Evolutionary conservation across 2,113 vertebrate species (phyloP).

Genomic region (Colinus virginianus): DNA sequence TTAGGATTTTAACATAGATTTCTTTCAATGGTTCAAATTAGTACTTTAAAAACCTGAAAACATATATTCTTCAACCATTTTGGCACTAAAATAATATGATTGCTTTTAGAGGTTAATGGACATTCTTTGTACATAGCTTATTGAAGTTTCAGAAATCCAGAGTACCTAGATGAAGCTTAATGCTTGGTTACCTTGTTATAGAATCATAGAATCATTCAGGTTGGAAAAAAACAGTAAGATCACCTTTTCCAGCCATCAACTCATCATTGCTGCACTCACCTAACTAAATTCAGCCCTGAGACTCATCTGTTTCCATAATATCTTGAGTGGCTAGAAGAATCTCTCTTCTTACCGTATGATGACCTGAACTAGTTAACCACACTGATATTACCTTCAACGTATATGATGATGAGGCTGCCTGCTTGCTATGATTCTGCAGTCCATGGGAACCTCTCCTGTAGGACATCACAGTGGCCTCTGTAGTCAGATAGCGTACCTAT

Average conservation of each 20-base stretch:
- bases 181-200: background rate
- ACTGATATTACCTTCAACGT: background rate
- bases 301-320: background rate
- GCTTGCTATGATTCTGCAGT: background rate
- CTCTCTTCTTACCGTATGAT: background rate
- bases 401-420: background rate
- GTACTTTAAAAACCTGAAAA: background rate
- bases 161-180: background rate
- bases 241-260: no score
- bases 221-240: no score
- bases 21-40: background rate
- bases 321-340: background rate
- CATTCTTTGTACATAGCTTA: background rate
- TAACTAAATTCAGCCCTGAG: background rate
- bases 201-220: no score
- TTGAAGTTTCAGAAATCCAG: background rate
- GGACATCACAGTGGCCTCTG: no score
- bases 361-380: background rate
- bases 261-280: no score
- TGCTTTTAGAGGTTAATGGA: background rate
- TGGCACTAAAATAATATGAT: background rate
- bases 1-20: background rate
- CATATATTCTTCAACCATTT: background rate
- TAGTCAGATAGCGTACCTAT: background rate
- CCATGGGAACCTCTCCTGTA: accelerated